Evolutionary conservation across 2,888 invertebrate species (phyloP), one percentile per base, ranked within the genome.

Genomic region (Pollenia griseotomentosa): DNA sequence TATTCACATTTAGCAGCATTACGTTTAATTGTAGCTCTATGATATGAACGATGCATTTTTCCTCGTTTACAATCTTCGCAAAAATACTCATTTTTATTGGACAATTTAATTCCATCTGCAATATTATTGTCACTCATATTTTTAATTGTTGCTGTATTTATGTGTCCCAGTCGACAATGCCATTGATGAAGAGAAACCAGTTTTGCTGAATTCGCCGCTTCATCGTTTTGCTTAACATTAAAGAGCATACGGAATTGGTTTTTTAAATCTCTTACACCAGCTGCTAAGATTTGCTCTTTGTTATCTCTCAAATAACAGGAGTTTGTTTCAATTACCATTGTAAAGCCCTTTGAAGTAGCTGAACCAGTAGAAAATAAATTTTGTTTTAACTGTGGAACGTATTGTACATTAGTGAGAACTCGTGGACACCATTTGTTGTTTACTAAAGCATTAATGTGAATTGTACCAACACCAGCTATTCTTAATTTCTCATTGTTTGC

Each of bases 301-400:
- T 77, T 51, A 40, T 73, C 73, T 61, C 2, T 73, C 16, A 84
- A 66, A 46, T 12, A 6, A 65, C 84, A 84, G 9, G 12, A 19
- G 9, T 51, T 66, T n/a, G 42, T 8, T 61, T 85, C 70, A 19
- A 74, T 80, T 75, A 74, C 2, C 79, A 85, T 61, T 48, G 66
- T 23, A 55, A 75, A 73, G 0, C 85, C 80, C 23, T 81, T 74
- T 9, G 57, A 73, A 55, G 74, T 80, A 51, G 77, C 66, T 48
- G 65, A 23, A 12, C 23, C 59, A 55, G 57, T 46, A 55, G 87
- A 89, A 82, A 89, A 89, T 23, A 89, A 59, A 87, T 89, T 89
- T 48, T 84, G 61, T 44, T 63, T 66, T 14, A 85, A 44, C 33
- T 81, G 55, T 63, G 88, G 88, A 48, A 89, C 88, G 57, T 87